phyloP scores from a whole-genome alignment of 1,140 invertebrate genomes.

The Capitella teleta region DNA sequence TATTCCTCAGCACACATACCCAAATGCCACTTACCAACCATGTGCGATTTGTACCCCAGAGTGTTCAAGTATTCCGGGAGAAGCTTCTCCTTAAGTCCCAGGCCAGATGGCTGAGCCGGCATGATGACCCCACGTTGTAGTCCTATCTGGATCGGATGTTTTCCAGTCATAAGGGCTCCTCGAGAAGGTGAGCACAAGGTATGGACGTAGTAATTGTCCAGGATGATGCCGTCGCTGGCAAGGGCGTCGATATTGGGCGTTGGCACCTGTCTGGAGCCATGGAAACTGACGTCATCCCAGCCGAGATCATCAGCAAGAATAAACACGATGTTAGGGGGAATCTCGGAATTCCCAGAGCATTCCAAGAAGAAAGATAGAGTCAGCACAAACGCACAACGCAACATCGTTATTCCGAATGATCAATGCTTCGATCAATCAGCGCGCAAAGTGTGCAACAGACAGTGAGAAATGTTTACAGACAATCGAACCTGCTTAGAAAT shows the following conservation, averaged over 20 bases:
- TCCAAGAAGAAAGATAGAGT: no score
- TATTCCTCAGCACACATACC: conserved; percentile 44
- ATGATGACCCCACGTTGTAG: not conserved
- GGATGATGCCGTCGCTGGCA: conserved; percentile 27
- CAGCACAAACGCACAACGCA: no score
- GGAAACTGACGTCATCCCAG: conserved; percentile 81
- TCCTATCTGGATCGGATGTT: conserved; percentile 26
- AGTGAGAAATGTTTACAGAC: no score
- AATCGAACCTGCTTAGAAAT: no score
- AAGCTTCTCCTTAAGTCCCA: conserved; percentile 34
- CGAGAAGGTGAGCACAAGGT: conserved; percentile 36
- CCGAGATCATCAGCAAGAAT: conserved; percentile 46
- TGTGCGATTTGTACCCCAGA: conserved; percentile 44
- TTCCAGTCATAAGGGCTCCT: conserved; percentile 28
- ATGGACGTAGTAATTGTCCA: conserved; percentile 38
- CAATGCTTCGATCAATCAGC: no score
- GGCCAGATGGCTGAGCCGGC: conserved; percentile 21
- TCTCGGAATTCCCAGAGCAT: no score
- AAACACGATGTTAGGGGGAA: conserved; percentile 30
- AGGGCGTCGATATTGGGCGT: conserved; percentile 36
- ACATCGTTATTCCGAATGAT: no score
- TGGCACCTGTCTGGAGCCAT: conserved; percentile 60
- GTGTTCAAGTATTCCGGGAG: conserved; percentile 42
- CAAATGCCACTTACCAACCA: conserved; percentile 49
- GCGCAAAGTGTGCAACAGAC: no score